These are phyloP conservation scores for Eretmochelys imbricata DNA, from an alignment of 2,113 vertebrate genomes.

Conservation along the genomic window DNA sequence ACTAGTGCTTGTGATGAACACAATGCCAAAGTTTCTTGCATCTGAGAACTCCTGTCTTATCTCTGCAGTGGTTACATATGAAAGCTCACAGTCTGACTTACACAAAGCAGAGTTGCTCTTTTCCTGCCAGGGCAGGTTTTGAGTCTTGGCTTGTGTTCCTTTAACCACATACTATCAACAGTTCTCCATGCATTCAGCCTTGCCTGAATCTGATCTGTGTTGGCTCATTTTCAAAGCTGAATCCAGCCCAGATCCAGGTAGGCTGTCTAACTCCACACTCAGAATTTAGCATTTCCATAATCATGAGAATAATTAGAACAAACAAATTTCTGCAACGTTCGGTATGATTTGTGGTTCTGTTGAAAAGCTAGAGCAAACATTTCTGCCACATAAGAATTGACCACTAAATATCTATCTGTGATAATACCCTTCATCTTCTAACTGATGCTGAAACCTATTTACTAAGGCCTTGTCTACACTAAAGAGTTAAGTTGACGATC, in stretches of 20 bases:
- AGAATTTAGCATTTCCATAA: neutral
- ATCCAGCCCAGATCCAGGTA: neutral
- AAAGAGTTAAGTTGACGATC: too few species aligned
- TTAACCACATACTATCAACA: neutral
- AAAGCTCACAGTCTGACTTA: neutral
- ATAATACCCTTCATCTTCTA: too few species aligned
- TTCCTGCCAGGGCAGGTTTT: conserved; percentile 27
- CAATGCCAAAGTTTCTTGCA: conserved; percentile 1
- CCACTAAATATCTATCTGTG: too few species aligned
- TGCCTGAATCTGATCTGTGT: neutral
- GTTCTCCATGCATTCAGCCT: conserved; percentile 2
- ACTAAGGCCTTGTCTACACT: too few species aligned
- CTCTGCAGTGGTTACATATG: neutral
- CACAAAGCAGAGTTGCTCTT: neutral
- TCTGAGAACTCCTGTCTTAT: neutral
- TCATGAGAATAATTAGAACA: neutral
- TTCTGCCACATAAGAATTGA: neutral
- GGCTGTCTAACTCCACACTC: neutral
- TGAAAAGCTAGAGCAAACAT: neutral
- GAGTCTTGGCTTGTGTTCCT: neutral
- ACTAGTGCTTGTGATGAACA: neutral
- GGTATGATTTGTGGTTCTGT: neutral
- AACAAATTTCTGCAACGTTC: neutral
- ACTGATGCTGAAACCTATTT: too few species aligned
- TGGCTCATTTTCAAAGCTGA: neutral